A percentile compares a stretch with the other conserved stretches of the same genome.
Conservation (phyloP, 2,113 vertebrate genomes). For the Sceloporus tristichus region DNA sequence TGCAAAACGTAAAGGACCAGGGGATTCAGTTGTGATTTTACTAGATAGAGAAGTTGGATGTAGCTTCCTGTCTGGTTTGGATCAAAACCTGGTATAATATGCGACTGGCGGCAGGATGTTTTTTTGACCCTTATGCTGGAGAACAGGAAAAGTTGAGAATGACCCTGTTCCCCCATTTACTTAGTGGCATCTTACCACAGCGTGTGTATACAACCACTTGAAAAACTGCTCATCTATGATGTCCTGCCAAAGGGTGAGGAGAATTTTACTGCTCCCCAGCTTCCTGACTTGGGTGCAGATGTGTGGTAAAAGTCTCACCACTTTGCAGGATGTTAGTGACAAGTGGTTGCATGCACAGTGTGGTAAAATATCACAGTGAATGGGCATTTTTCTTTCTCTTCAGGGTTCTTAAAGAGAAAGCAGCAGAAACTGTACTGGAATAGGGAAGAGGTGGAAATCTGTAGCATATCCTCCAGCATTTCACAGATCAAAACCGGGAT, state of each 20-base stretch:
- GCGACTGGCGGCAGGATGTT: background rate
- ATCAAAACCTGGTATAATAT: background rate
- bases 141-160: background rate
- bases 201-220: constrained; percentile 13
- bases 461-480: background rate
- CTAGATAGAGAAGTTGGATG: background rate
- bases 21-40: background rate
- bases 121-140: constrained; percentile 1
- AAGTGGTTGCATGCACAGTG: constrained; percentile 16
- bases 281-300: constrained; percentile 14
- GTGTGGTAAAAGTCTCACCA: constrained; percentile 21
- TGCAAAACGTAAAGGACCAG: background rate
- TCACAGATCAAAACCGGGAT: background rate
- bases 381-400: background rate
- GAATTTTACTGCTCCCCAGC: constrained; percentile 10
- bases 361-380: background rate
- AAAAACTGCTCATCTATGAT: constrained; percentile 22
- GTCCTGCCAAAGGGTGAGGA: constrained; percentile 15
- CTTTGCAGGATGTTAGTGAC: constrained; percentile 10
- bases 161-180: background rate
- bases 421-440: background rate
- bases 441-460: background rate
- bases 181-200: background rate
- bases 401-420: background rate
- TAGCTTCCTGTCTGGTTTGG: background rate